Conservation (phyloP, 1,140 invertebrate genomes). For the Propsilocerus akamusi region DNA sequence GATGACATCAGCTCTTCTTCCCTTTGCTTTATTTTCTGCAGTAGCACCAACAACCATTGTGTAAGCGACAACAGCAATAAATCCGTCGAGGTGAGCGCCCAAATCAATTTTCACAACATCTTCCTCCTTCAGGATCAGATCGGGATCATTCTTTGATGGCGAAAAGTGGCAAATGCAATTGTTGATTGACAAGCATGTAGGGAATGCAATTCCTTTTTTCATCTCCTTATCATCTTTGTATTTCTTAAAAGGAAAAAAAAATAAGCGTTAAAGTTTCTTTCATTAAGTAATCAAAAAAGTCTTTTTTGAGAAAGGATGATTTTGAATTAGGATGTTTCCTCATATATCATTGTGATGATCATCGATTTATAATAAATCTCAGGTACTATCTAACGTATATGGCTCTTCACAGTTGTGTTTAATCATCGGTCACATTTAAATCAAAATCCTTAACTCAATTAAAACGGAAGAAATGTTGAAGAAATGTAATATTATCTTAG, state of each 20-base stretch:
- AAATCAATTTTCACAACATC: conserved; percentile 98
- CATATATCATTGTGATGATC: conserved; percentile 3
- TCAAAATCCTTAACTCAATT: too few species aligned
- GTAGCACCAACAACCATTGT: conserved; percentile 78
- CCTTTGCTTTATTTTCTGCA: conserved; percentile 48
- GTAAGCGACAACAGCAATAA: conserved; percentile 95
- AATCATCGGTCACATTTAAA: neutral
- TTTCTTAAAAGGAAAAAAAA: conserved; percentile 11
- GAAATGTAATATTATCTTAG: too few species aligned
- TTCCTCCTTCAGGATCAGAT: conserved; percentile 73
- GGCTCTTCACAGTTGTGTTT: neutral
- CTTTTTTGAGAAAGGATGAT: neutral
- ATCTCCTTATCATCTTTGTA: conserved; percentile 98
- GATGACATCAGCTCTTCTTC: conserved; percentile 86
- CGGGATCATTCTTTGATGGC: conserved; percentile 80
- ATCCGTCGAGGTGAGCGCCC: conserved; percentile 97
- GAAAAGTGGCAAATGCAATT: conserved; percentile 99
- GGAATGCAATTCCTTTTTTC: conserved; percentile 97
- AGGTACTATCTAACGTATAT: conserved; percentile 3
- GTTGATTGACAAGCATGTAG: conserved; percentile 95
- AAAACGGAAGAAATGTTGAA: too few species aligned
- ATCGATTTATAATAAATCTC: neutral
- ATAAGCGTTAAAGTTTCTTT: neutral
- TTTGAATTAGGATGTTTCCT: neutral
- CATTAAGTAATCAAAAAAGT: neutral